Evolutionary conservation across 2,888 invertebrate genomes (phyloP).

Genomic region (Tenodera sinensis): DNA sequence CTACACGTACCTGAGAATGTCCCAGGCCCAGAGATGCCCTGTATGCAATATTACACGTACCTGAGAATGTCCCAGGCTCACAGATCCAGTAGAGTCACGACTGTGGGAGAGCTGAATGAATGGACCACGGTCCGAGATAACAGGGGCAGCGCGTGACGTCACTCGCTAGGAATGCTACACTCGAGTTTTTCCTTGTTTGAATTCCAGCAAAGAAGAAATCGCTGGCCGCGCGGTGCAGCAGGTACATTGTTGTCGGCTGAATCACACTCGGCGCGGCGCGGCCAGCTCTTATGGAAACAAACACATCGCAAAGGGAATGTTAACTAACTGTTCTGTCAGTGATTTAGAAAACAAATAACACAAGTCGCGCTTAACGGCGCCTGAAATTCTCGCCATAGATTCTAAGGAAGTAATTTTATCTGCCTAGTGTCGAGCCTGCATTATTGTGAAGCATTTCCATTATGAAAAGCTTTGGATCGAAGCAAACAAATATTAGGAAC

Average conservation of each 20-base stretch:
- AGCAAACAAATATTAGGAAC: too few relatives aligned
- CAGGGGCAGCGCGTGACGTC: background rate
- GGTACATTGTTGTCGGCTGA: background rate
- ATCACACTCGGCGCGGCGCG: background rate
- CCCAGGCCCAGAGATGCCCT: too few relatives aligned
- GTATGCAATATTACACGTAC: background rate
- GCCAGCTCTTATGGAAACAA: background rate
- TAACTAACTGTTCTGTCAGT: too few relatives aligned
- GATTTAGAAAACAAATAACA: too few relatives aligned
- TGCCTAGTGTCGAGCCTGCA: too few relatives aligned
- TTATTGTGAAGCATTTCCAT: too few relatives aligned
- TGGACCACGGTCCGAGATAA: background rate
- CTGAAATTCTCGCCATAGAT: too few relatives aligned
- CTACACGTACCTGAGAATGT: too few relatives aligned
- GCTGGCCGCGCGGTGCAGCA: background rate
- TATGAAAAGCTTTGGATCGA: too few relatives aligned
- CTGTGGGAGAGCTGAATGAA: background rate
- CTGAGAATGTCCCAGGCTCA: background rate
- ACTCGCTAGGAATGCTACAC: conserved; percentile 2
- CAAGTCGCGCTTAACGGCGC: too few relatives aligned
- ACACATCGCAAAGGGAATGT: too few relatives aligned
- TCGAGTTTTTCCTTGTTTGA: conserved; percentile 14
- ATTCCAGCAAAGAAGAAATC: conserved; percentile 18
- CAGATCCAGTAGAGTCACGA: background rate
- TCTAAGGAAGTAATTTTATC: too few relatives aligned